A percentile compares a stretch with the other conserved stretches of the same genome.
These are phyloP conservation scores for Microctenopoma lineatum DNA, from an alignment of 2,797 vertebrate genomes.

Conservation along the genomic window DNA sequence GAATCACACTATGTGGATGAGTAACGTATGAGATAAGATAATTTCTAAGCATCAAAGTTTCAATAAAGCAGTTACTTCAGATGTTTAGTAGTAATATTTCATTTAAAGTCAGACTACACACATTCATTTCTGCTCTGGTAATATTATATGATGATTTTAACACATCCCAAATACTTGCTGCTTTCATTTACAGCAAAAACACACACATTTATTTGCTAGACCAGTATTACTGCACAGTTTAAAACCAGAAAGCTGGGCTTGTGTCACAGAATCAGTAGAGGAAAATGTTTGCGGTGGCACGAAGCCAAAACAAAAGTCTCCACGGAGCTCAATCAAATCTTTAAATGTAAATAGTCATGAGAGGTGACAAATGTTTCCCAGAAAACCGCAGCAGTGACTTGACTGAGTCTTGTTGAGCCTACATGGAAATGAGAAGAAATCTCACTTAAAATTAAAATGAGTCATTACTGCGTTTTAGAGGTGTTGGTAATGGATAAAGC, in stretches of 20 bases:
- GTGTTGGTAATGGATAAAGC: background rate
- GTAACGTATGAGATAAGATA: slow-evolving; percentile 26
- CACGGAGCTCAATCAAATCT: background rate
- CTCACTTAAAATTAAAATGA: background rate
- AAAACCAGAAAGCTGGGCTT: background rate
- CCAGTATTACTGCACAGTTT: background rate
- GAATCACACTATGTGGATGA: slow-evolving; percentile 8
- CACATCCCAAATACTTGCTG: background rate
- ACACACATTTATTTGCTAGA: background rate
- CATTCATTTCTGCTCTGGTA: slow-evolving; percentile 5
- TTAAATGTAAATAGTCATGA: background rate
- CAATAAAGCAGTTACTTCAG: background rate
- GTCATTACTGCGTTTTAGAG: background rate
- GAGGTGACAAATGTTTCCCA: background rate
- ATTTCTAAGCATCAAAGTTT: slow-evolving; percentile 19
- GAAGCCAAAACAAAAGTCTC: background rate
- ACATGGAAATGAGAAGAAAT: too few species aligned
- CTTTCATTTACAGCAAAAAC: background rate
- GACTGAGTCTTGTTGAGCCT: too few species aligned
- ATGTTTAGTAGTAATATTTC: background rate
- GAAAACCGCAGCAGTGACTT: background rate
- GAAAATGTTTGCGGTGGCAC: background rate
- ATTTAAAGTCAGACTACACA: background rate
- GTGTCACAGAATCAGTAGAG: background rate
- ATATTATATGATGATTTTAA: background rate